A percentile compares a stretch with the other conserved stretches of the same genome.
These are phyloP conservation scores for Peromyscus aztecus DNA, from an alignment of 2,797 vertebrate genomes.

Conservation along the genomic window DNA sequence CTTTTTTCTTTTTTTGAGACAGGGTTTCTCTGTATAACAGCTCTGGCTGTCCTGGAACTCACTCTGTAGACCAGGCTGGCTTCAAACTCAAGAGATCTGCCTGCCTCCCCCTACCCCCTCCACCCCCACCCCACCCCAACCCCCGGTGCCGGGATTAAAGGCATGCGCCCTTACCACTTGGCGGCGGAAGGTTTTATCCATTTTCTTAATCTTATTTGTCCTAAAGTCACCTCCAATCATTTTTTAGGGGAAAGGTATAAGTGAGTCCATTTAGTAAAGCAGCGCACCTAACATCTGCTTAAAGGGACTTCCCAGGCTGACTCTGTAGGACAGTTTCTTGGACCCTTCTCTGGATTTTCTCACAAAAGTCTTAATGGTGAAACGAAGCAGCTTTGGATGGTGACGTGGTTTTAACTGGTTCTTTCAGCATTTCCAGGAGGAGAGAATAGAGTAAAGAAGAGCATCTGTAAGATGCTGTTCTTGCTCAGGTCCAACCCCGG, in stretches of 20 bases:
- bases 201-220: constrained; percentile 49
- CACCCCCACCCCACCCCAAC: too few relatives aligned
- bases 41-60: too few relatives aligned
- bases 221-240: constrained; percentile 45
- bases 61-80: too few relatives aligned
- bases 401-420: not conserved
- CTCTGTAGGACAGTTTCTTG: not conserved
- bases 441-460: not conserved
- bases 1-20: too few relatives aligned
- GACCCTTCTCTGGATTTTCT: not conserved
- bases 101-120: too few relatives aligned
- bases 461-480: not conserved
- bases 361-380: not conserved
- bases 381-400: not conserved
- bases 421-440: not conserved
- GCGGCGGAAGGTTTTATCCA: not conserved
- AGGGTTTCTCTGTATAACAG: too few relatives aligned
- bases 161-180: too few relatives aligned
- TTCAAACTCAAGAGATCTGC: too few relatives aligned
- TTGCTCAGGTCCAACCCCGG: not conserved
- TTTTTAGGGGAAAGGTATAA: constrained; percentile 19
- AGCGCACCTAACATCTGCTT: not conserved
- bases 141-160: too few relatives aligned
- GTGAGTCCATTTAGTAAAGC: constrained; percentile 37
- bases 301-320: not conserved